phyloP scores from a whole-genome alignment of 2,113 vertebrate genomes.

The Oryctolagus cuniculus region mOryCun1.1 NC_091434.1:119744501-119745000 shows the following conservation, averaged over 20 bases:
- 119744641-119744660: not conserved
- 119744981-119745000: no score
- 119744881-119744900: no score
- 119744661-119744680: not conserved
- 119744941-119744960: no score
- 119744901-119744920: no score
- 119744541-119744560: not conserved
- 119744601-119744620: not conserved
- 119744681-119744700: not conserved
- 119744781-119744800: no score
- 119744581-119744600: not conserved
- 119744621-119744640: fast-evolving
- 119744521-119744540: not conserved
- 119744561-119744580: not conserved
- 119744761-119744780: no score
- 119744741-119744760: not conserved
- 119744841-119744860: no score
- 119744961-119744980: no score
- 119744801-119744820: no score
- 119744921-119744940: no score
- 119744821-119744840: no score
- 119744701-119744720: not conserved
- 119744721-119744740: not conserved
- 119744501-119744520: not conserved
- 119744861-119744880: no score